Conservation (phyloP, 2,888 invertebrate species). For the Sinhomidia bicolor region DNA sequence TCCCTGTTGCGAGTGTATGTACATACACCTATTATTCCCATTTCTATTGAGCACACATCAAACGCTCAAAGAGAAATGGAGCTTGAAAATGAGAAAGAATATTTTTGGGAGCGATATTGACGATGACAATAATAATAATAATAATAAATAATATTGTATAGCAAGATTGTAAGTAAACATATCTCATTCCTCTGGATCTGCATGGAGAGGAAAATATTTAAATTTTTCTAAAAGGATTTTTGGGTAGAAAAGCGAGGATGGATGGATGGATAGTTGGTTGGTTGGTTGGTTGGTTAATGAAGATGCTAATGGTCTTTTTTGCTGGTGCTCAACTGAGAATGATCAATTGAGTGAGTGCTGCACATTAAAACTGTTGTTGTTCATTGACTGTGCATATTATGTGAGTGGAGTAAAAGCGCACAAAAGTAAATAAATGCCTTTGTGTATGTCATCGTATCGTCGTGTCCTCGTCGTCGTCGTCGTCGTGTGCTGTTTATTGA, state of each 20-base stretch:
- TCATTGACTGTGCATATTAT: neutral
- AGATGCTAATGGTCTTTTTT: neutral
- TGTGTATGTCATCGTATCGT: neutral
- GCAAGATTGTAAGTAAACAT: too few relatives aligned
- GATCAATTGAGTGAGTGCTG: conserved; percentile 24
- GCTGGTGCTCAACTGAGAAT: neutral
- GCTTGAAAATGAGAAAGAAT: neutral
- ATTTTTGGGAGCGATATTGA: neutral
- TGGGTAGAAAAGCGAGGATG: neutral
- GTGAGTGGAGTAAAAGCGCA: too few relatives aligned
- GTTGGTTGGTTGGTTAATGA: too few relatives aligned
- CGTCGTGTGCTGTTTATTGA: conserved; percentile 11
- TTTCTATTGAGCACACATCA: neutral
- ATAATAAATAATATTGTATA: too few relatives aligned
- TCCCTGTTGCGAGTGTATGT: too few relatives aligned
- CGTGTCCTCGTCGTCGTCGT: neutral
- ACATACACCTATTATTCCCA: neutral
- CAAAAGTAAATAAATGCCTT: too few relatives aligned
- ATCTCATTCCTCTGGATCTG: too few relatives aligned
- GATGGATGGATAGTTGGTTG: neutral
- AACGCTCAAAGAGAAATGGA: neutral
- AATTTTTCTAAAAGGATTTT: conserved; percentile 30
- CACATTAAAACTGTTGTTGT: conserved; percentile 3
- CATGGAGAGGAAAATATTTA: conserved; percentile 16
- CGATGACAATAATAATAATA: neutral